Evolutionary conservation across 2,113 vertebrate species (phyloP).

Genomic region (Protobothrops mucrosquamatus): DNA sequence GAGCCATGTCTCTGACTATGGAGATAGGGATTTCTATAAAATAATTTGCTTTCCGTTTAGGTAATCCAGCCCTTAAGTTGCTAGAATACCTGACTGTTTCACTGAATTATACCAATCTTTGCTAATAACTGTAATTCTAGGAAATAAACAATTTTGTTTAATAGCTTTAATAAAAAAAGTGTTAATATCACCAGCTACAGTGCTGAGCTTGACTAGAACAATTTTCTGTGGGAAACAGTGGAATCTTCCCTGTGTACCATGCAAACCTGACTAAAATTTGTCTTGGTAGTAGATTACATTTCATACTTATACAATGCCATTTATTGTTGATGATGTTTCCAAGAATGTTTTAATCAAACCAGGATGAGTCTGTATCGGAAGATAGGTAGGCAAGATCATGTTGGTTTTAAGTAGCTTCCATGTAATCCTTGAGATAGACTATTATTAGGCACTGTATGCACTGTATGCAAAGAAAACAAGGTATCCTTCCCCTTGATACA

Average conservation of each 20-base stretch:
- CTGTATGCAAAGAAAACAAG: not conserved
- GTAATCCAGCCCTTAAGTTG: not conserved
- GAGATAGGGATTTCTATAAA: not conserved
- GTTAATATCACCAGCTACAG: not conserved
- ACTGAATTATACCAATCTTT: not conserved
- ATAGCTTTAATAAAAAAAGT: not conserved
- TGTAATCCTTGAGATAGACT: not conserved
- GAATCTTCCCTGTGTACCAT: not conserved
- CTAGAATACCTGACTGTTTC: not conserved
- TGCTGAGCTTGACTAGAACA: not conserved
- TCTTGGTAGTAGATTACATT: not conserved
- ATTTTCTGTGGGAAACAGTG: not conserved
- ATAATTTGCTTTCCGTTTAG: no score
- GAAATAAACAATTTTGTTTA: not conserved
- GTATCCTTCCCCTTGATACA: not conserved
- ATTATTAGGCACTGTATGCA: not conserved
- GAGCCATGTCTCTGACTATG: not conserved
- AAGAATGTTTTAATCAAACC: not conserved
- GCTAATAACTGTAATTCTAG: not conserved
- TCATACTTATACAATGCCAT: not conserved
- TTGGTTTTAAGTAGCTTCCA: not conserved
- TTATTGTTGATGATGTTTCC: not conserved
- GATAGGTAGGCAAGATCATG: not conserved
- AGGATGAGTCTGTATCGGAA: not conserved
- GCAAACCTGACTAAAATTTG: not conserved